Evolutionary conservation across 1,140 invertebrate species (phyloP).

Genomic region (Pseudomyrmex flavicornis): DNA sequence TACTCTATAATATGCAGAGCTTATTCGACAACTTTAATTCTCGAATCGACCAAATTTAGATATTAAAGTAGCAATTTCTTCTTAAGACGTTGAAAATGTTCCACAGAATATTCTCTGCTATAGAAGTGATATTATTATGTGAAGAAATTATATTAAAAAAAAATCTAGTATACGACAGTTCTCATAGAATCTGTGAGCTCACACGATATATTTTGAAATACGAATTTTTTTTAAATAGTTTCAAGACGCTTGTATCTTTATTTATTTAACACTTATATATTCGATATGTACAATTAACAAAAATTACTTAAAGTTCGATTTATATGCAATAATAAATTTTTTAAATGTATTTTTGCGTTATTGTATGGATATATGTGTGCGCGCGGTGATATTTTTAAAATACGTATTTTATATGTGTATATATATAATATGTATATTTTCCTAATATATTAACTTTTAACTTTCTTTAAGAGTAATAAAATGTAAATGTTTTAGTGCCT

Average conservation of each 20-base stretch:
- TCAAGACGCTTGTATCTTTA: background rate
- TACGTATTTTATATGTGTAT: slow-evolving; percentile 13
- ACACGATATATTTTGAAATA: slow-evolving; percentile 30
- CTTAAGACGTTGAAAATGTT: slow-evolving; percentile 9
- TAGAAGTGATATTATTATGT: slow-evolving; percentile 7
- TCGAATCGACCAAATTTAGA: slow-evolving; percentile 50
- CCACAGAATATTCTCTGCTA: background rate
- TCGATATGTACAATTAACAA: slow-evolving; percentile 70
- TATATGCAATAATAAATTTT: slow-evolving; percentile 69
- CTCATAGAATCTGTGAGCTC: slow-evolving; percentile 21
- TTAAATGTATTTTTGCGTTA: slow-evolving; percentile 66
- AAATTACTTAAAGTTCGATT: slow-evolving; percentile 70
- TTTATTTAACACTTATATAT: slow-evolving; percentile 41
- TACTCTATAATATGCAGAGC: slow-evolving; percentile 17
- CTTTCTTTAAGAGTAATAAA: slow-evolving; percentile 28
- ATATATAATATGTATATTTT: slow-evolving; percentile 20
- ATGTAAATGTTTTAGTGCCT: slow-evolving; percentile 8
- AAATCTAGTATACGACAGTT: slow-evolving; percentile 15
- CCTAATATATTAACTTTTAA: slow-evolving; percentile 44
- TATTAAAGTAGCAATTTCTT: background rate
- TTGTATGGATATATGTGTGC: background rate
- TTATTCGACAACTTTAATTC: slow-evolving; percentile 23
- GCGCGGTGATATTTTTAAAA: slow-evolving; percentile 41
- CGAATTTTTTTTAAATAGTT: slow-evolving; percentile 31
- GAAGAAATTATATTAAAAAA: background rate